phyloP scores from a whole-genome alignment of 2,113 vertebrate genomes.

The Thamnophis sirtalis region DNA sequence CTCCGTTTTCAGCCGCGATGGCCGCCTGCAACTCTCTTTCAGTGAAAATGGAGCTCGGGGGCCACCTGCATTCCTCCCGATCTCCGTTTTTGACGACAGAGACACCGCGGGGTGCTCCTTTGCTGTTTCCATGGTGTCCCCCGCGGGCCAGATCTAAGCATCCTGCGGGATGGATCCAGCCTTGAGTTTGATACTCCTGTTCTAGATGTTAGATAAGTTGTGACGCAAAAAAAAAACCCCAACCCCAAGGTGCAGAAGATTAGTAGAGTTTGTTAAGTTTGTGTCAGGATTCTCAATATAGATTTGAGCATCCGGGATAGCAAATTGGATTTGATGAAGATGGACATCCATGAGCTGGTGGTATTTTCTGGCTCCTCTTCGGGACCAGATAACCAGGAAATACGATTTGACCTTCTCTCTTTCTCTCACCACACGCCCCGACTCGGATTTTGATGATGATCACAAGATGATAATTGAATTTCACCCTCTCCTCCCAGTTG shows the following conservation, averaged over 20 bases:
- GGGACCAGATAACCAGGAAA: not conserved
- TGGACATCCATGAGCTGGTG: not conserved
- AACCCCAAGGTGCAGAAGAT: not conserved
- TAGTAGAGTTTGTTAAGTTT: not conserved
- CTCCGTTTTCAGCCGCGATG: too few relatives aligned
- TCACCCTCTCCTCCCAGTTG: slow-evolving; percentile 11
- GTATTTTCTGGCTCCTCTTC: not conserved
- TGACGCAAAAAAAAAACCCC: not conserved
- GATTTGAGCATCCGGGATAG: not conserved
- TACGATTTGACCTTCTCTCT: rapidly evolving
- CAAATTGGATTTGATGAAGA: not conserved
- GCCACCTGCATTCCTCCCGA: too few relatives aligned
- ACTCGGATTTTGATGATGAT: not conserved
- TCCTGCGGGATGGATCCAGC: too few relatives aligned
- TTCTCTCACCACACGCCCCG: not conserved
- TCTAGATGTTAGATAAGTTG: not conserved
- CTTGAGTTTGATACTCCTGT: too few relatives aligned
- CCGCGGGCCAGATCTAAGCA: too few relatives aligned
- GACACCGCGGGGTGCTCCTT: too few relatives aligned
- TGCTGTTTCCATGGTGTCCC: too few relatives aligned
- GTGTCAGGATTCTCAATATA: not conserved
- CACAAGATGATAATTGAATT: slow-evolving; percentile 39
- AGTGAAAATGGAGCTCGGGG: too few relatives aligned
- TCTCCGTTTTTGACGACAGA: too few relatives aligned
- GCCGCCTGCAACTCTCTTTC: too few relatives aligned